A percentile compares a stretch with the other conserved stretches of the same genome.
Evolutionary conservation across 1,140 invertebrate genomes (phyloP).

Genomic region (Drosophila pectinifera): DNA sequence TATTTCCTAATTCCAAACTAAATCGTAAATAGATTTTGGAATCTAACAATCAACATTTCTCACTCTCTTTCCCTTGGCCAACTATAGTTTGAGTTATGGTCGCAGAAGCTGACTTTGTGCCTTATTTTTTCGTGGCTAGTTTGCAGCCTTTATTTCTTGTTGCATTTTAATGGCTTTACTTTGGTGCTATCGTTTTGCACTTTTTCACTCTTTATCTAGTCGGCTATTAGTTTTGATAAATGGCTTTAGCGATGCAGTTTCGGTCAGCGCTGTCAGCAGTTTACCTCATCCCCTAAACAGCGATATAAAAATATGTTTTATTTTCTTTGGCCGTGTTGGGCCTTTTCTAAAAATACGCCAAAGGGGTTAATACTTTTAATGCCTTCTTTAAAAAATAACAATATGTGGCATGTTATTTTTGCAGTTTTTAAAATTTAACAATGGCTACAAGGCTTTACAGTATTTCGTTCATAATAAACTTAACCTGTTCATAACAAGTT

Average conservation of each 20-base stretch:
- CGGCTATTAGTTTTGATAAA: slow-evolving; percentile 72
- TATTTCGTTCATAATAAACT: slow-evolving; percentile 10
- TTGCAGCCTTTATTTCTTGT: slow-evolving; percentile 20
- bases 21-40: background rate
- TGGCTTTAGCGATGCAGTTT: slow-evolving; percentile 49
- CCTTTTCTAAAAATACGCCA: slow-evolving; percentile 20
- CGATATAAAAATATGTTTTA: slow-evolving; percentile 35
- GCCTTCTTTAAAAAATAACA: slow-evolving; percentile 1
- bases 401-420: background rate
- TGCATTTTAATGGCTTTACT: slow-evolving; percentile 57
- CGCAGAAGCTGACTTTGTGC: background rate
- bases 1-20: background rate
- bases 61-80: slow-evolving; percentile 1
- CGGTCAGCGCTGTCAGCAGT: slow-evolving; percentile 49
- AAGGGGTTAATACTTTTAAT: background rate
- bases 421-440: slow-evolving; percentile 7
- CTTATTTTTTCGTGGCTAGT: slow-evolving; percentile 1
- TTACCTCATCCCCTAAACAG: slow-evolving; percentile 34
- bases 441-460: slow-evolving; percentile 3
- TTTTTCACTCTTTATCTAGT: slow-evolving; percentile 58
- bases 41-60: no score
- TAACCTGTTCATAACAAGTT: slow-evolving; percentile 28
- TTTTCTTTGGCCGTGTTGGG: slow-evolving; percentile 3
- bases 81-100: slow-evolving; percentile 12
- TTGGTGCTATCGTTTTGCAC: slow-evolving; percentile 26